Conservation (phyloP, 2,797 vertebrate species). For the Aeoliscus strigatus region DNA sequence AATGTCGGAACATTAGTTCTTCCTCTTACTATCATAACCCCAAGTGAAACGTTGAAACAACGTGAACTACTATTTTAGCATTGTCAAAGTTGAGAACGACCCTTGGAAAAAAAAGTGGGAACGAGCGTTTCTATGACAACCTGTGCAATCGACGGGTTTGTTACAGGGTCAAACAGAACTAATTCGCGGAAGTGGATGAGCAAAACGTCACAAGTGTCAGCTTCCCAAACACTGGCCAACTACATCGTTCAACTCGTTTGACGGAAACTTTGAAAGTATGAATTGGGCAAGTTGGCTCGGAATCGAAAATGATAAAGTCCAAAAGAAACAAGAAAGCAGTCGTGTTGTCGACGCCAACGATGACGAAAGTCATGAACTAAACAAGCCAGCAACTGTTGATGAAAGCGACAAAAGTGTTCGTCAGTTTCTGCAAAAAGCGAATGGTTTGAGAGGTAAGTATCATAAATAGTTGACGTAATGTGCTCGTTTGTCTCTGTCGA, state of each 20-base stretch:
- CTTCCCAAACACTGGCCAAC: not conserved
- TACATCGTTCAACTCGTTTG: not conserved
- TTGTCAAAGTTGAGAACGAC: not conserved
- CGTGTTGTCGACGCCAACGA: constrained; percentile 1
- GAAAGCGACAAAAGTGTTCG: constrained; percentile 4
- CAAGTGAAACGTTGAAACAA: not conserved
- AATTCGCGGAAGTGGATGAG: constrained; percentile 51
- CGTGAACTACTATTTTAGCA: fast-evolving
- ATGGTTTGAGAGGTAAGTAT: constrained; percentile 52
- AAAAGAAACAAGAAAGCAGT: constrained; percentile 11
- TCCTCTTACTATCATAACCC: fast-evolving
- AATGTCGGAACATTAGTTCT: fast-evolving
- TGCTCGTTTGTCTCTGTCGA: not conserved
- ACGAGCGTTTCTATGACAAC: constrained; percentile 51
- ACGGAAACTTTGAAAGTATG: not conserved
- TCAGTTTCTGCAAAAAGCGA: constrained; percentile 32
- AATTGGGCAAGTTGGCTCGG: too few relatives aligned
- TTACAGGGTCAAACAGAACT: constrained; percentile 24
- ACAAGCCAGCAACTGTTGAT: constrained; percentile 9
- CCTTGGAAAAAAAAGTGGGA: not conserved
- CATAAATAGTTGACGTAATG: not conserved
- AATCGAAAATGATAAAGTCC: constrained; percentile 28
- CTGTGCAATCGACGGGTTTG: constrained; percentile 1
- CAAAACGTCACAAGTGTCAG: constrained; percentile 14
- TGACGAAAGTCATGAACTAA: constrained; percentile 15